Base-by-base conservation (phyloP, 2,888 invertebrate genomes). In the Erebia palarica region DNA sequence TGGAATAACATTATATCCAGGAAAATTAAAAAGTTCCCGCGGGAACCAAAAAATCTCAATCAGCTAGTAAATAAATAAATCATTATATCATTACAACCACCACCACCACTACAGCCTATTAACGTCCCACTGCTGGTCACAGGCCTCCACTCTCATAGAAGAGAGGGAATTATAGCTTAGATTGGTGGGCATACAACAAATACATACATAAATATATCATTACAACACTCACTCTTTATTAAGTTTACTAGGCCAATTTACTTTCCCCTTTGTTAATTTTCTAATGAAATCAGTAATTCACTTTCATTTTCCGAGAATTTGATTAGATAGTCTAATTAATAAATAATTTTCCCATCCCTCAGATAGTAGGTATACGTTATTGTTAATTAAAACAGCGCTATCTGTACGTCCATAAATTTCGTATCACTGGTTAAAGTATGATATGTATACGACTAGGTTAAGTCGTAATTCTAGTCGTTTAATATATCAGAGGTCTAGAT, bases 401-500 rank as follows among this genome's bases (percentile, higher is more conserved):
- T 36, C 7, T 59, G n/a, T n/a, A n/a, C 8, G 36, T 58, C 1
- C 58, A 60, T 60, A 42, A 60, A 42, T 59, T 42, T n/a, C 36
- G n/a, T 42, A 10, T 16, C 8, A 60, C 42, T n/a, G 42, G 44
- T 27, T 58, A 58, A 27, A 58, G 58, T 16, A 42, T 60, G n/a
- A 58, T 60, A 60, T 47, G 47, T 60, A 42, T 1, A 36, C 60
- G 9, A 5, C 9, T n/a, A n/a, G 53, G 53, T 59, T 4, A 36
- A 21, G 59, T 36, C 14, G n/a, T 58, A 58, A 58, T 14, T 58
- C 58, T 27, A 11, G 27, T 21, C 10, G 13, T 14, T 36, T 59
- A 36, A 59, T 59, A 59, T 59, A 59, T 59, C 59, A 59, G 10
- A 36, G 13, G 3, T 36, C 59, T 14, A 59, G 59, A 59, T 42